A percentile compares a stretch with the other conserved stretches of the same genome.
Evolutionary conservation across 1,140 invertebrate genomes (phyloP).

Genomic region (Elysia chlorotica): DNA sequence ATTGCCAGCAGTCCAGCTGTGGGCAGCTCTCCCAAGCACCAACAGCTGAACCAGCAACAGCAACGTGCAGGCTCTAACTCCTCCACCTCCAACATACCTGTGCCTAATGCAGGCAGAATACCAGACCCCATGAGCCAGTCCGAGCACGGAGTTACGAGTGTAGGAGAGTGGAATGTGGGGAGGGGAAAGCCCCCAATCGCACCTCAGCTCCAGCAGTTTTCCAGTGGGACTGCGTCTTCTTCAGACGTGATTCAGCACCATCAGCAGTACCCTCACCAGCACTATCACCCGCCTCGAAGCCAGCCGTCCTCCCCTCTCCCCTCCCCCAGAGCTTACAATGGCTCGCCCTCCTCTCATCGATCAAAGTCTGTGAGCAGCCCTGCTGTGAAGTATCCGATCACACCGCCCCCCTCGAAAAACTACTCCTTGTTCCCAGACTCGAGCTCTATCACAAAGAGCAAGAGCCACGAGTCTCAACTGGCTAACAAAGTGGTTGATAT

Average conservation of each 20-base stretch:
- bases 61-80: too few relatives aligned
- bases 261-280: conserved; percentile 25
- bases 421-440: conserved; percentile 62
- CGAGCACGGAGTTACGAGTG: conserved; percentile 10
- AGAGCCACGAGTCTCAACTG: conserved; percentile 89
- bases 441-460: conserved; percentile 82
- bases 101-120: too few relatives aligned
- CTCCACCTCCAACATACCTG: conserved; percentile 51
- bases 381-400: conserved; percentile 74
- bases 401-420: conserved; percentile 78
- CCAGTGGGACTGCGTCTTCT: conserved; percentile 33
- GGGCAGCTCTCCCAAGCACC: conserved; percentile 47
- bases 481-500: conserved; percentile 68
- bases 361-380: conserved; percentile 46
- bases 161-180: background rate
- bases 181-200: background rate
- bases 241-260: conserved; percentile 18
- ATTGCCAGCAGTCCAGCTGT: conserved; percentile 38
- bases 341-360: conserved; percentile 15
- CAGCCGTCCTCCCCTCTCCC: conserved; percentile 52
- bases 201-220: conserved; percentile 9
- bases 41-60: conserved; percentile 53
- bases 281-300: conserved; percentile 47
- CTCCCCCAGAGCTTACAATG: conserved; percentile 27
- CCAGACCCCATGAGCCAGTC: too few relatives aligned